Evolutionary conservation across 2,888 invertebrate species (phyloP), one percentile per base, ranked within the genome.

Genomic region (Pyrgus malvae): DNA sequence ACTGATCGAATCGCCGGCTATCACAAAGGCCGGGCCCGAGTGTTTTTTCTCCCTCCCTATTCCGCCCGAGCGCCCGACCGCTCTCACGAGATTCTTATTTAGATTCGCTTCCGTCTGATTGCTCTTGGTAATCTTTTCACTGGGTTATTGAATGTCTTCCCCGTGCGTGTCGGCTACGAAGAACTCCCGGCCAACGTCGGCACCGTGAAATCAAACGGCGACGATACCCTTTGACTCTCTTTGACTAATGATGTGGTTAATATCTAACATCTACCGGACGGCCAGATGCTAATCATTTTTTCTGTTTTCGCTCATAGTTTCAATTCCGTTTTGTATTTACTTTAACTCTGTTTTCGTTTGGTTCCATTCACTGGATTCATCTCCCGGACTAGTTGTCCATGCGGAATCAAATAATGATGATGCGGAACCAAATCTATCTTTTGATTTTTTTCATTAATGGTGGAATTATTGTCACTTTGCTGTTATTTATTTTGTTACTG

Each of bases 31-130:
- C 67, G 64, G 71, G 76, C 76, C 76, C 80, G 77, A 82, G 80
- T 84, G 85, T 85, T 87, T 83, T 80, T 80, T 75, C 71, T 74
- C 69, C 80, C 79, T 74, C 70, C 72, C 69, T 70, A 69, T 50
- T 40, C 70, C 74, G 74, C 76, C 75, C 78, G 74, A 74, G 70
- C 76, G 72, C 75, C 81, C 81, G 76, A 77, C 80, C 83, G 82
- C 83, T 84, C 87, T 82, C 83, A 81, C 83, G 84, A 90, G 90
- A 90, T 90, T 90, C 89, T 89, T 90, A 90, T 90, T 90, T 90
- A 90, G 90, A 90, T 90, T 89, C 87, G 88, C 90, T 89, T 90
- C 88, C 89, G 87, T 87, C 88, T 90, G 90, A 90, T 90, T 89
- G 89, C 90, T 88, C 88, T 85, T 82, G 78, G 88, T 90, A 88